Base-by-base conservation (phyloP, 2,113 vertebrate genomes). In the Triplophysa siluroides region DNA sequence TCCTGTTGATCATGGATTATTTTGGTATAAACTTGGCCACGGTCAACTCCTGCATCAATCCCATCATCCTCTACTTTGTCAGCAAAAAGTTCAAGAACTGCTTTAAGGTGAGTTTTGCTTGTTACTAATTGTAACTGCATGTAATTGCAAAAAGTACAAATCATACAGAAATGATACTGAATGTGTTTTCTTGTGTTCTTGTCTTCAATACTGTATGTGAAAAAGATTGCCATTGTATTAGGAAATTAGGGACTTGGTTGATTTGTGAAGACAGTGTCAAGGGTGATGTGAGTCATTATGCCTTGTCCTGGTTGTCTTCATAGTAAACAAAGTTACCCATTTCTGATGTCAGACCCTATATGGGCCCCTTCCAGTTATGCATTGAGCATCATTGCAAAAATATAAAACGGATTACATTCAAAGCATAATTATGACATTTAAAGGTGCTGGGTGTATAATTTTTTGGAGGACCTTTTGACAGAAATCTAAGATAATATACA, bases 1-100 rank as follows among this genome's bases (percentile, higher is more conserved):
- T 97, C 89, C 88, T 99, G 84, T 87, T 99, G 90, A 91, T 96
- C 23, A 67, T 99, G 93, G 93, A 99, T 90, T 96, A 98, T 82
- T 88, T 99, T 16, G 87, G 95, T 64, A 92, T 98, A 54, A 99
- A 98, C 86, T 86, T 99, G 63, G 96, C 95, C 76, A 96, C 96
- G 16, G 93, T 99, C 89, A 99, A 99, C 90, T 99, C 98, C 50
- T 99, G 97, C 86, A 99, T 99, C 91, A 99, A 99, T 71, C 98
- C 98, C 70, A 99, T 99, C 81, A 96, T 98, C 85, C 94, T 99
- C 54, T 99, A 98, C 90, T 97, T 98, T 87, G 96, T 99, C 88
- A 99, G 98, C 95, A 99, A 99, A 92, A 99, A 97, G 88, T 99
- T 99, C 89, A 99, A 99, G 92, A 99, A 99, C 85, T 99, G 98